Percentiles rank a stretch among this genome's conserved stretches.
Evolutionary conservation across 2,797 vertebrate genomes (phyloP).

Genomic region (Pipistrellus kuhlii): DNA sequence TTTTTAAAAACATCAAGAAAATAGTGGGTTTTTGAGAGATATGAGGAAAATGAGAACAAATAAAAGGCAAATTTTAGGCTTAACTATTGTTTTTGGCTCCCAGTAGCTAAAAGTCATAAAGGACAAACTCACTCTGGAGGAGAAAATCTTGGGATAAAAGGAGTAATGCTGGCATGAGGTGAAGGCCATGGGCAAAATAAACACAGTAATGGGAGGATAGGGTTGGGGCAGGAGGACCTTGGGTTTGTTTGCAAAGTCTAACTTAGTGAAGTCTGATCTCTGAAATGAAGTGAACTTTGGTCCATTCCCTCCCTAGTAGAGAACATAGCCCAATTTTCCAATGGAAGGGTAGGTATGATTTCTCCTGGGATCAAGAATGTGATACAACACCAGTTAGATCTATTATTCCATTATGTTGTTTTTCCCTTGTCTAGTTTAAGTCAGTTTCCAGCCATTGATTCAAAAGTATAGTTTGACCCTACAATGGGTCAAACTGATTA

Average conservation of each 20-base stretch:
- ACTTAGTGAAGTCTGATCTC: background rate
- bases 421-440: slow-evolving; percentile 41
- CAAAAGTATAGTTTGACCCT: slow-evolving; percentile 29
- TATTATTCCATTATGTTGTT: background rate
- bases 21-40: background rate
- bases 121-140: background rate
- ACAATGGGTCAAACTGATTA: background rate
- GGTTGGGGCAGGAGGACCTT: background rate
- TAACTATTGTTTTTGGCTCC: background rate
- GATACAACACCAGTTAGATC: background rate
- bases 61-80: background rate
- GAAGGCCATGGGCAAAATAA: background rate
- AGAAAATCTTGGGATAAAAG: background rate
- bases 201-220: background rate
- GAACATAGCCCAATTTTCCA: background rate
- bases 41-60: slow-evolving; percentile 5
- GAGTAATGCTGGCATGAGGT: background rate
- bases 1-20: slow-evolving; percentile 21
- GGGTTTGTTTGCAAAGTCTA: background rate
- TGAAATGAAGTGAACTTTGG: slow-evolving; percentile 10
- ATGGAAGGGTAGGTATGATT: background rate
- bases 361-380: background rate
- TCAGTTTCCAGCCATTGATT: background rate
- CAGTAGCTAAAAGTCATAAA: background rate
- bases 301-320: background rate